phyloP scores from a whole-genome alignment of 2,888 invertebrate genomes.

The Zygaena filipendulae region DNA sequence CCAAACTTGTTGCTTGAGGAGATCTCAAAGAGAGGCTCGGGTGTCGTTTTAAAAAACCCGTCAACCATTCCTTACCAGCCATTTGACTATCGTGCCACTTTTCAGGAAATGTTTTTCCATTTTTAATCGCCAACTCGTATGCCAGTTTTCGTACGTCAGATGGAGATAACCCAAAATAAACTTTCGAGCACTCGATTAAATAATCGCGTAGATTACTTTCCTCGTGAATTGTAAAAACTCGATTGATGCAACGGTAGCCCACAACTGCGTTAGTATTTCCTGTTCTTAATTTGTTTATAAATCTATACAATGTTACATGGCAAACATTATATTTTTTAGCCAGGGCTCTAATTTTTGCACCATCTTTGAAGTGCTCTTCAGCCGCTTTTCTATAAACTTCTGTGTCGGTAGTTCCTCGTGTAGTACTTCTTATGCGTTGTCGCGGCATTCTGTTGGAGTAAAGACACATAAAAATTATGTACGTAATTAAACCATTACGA shows the following conservation, averaged over 20 bases:
- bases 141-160: no score
- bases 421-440: slow-evolving; percentile 7
- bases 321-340: slow-evolving; percentile 13
- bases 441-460: slow-evolving; percentile 9
- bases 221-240: slow-evolving; percentile 8
- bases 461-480: slow-evolving; percentile 1
- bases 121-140: slow-evolving; percentile 2
- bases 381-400: slow-evolving; percentile 10
- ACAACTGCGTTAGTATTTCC: slow-evolving; percentile 14
- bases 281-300: slow-evolving; percentile 14
- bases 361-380: no score
- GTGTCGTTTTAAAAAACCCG: slow-evolving; percentile 10
- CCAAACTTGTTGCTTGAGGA: slow-evolving; percentile 13
- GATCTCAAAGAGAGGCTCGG: slow-evolving; percentile 8
- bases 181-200: slow-evolving; percentile 10
- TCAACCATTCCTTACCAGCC: slow-evolving; percentile 12
- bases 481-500: slow-evolving; percentile 2
- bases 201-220: slow-evolving; percentile 10
- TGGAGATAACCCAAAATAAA: no score
- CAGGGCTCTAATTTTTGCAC: no score
- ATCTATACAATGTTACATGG: slow-evolving; percentile 9
- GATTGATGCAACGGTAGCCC: slow-evolving; percentile 14
- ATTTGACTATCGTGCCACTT: slow-evolving; percentile 10
- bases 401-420: slow-evolving; percentile 8
- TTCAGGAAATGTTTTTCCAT: slow-evolving; percentile 8